Base-by-base conservation (phyloP, 2,888 invertebrate genomes). In the Gonocerus acuteangulatus region DNA sequence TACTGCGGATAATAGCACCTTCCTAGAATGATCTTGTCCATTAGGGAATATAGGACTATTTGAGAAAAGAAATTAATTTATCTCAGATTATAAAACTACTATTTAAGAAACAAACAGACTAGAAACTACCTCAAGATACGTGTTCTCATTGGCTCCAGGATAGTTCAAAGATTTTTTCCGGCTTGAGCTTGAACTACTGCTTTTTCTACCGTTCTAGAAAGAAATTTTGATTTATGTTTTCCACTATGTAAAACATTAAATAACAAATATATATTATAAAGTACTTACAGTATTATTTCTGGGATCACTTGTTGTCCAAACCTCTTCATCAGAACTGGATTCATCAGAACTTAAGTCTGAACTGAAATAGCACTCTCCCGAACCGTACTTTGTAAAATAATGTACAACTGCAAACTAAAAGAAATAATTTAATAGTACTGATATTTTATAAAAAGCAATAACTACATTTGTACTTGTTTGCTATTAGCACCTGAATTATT, bases 381-480 rank as follows among this genome's bases (percentile, higher is more conserved):
- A 87, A 21, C 88, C 88, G 68, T 85, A 84, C 74, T 89, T 89
- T n/a, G 89, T 89, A 73, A 86, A 88, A 72, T 86, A 87, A 72
- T 89, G 89, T 1, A 89, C 89, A n/a, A 87, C 82, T 2, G 89
- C 88, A 72, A 88, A 89, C 78, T 80, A 66, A 65, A 44, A 44
- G 67, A 49, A 22, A 19, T 18, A 1, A 34, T 22, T 27, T 54
- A 19, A 21, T n/a, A 32, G 32, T 11, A 6, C 6, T 32, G 32
- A 32, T 6, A 11, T 9, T 6, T 32, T 32, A n/a, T n/a, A n/a
- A n/a, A n/a, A n/a, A n/a, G n/a, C n/a, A 44, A 44, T 7, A 7
- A 44, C 13, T 11, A 44, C 45, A 44, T 7, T 44, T 15, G 13
- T 15, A 44, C 11, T 11, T 11, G 6, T 15, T 15, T 44, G 7